phyloP scores from a whole-genome alignment of 1,140 invertebrate genomes.

The Brachystomella parvula region DNA sequence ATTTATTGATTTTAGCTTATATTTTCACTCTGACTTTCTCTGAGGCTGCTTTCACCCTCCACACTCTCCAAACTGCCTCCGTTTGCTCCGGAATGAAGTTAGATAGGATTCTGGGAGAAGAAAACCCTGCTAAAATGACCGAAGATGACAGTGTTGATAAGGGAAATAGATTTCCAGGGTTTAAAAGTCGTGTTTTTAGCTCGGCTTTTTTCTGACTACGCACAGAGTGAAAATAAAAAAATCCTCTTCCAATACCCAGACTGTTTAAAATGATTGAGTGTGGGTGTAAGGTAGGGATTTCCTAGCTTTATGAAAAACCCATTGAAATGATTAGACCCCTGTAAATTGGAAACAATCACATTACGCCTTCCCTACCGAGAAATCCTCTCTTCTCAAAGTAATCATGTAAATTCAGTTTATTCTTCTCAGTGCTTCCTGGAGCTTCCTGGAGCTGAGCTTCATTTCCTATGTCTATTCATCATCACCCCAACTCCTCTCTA shows the following conservation, averaged over 20 bases:
- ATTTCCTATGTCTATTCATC: not conserved
- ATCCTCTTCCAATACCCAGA: too few relatives aligned
- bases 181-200: too few relatives aligned
- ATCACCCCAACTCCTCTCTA: not conserved
- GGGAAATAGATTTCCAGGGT: constrained; percentile 8
- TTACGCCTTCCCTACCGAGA: not conserved
- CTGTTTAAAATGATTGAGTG: too few relatives aligned
- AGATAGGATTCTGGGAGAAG: not conserved
- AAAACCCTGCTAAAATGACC: not conserved
- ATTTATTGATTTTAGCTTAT: constrained; percentile 8
- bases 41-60: not conserved
- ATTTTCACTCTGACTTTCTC: not conserved
- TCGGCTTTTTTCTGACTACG: too few relatives aligned
- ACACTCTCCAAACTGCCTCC: not conserved
- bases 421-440: not conserved
- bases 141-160: not conserved
- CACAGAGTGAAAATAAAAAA: too few relatives aligned
- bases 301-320: too few relatives aligned
- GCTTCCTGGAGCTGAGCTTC: not conserved
- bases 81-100: not conserved
- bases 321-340: too few relatives aligned
- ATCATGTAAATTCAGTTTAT: not conserved
- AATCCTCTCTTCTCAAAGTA: not conserved
- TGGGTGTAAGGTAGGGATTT: too few relatives aligned
- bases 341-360: not conserved